These are phyloP conservation scores for Anoplopoma fimbria DNA, from an alignment of 2,113 vertebrate genomes.

Conservation along the genomic window DNA sequence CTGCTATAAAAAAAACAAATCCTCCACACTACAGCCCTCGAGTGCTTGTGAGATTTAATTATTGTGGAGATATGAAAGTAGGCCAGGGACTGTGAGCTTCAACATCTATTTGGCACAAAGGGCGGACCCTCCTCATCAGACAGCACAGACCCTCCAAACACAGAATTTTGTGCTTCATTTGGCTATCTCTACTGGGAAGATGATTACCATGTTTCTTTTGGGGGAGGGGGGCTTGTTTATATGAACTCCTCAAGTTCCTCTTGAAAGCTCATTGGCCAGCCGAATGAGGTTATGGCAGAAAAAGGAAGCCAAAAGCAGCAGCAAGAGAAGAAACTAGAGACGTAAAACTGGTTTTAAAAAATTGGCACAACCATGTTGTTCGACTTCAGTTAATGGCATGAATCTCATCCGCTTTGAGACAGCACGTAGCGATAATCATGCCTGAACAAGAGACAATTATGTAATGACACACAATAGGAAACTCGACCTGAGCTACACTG, in stretches of 20 bases:
- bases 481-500: slow-evolving; percentile 8
- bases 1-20: slow-evolving; percentile 47
- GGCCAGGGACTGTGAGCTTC: slow-evolving; percentile 64
- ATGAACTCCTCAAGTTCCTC: slow-evolving; percentile 60
- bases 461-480: slow-evolving; percentile 35
- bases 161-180: slow-evolving; percentile 29
- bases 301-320: slow-evolving; percentile 16
- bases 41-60: slow-evolving; percentile 77
- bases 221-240: slow-evolving; percentile 42
- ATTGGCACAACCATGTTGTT: slow-evolving; percentile 21
- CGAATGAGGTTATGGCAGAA: slow-evolving; percentile 31
- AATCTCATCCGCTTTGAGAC: slow-evolving; percentile 42
- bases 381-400: slow-evolving; percentile 14
- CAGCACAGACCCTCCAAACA: slow-evolving; percentile 23
- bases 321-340: neutral
- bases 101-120: slow-evolving; percentile 52
- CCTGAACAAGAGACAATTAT: slow-evolving; percentile 54
- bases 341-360: neutral
- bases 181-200: slow-evolving; percentile 35
- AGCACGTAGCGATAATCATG: slow-evolving; percentile 33
- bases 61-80: slow-evolving; percentile 77
- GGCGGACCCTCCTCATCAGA: slow-evolving; percentile 47
- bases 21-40: slow-evolving; percentile 46
- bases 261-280: slow-evolving; percentile 37
- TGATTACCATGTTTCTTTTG: slow-evolving; percentile 58